Evolutionary conservation across 2,113 vertebrate species (phyloP).

Genomic region (Sceloporus tristichus): DNA sequence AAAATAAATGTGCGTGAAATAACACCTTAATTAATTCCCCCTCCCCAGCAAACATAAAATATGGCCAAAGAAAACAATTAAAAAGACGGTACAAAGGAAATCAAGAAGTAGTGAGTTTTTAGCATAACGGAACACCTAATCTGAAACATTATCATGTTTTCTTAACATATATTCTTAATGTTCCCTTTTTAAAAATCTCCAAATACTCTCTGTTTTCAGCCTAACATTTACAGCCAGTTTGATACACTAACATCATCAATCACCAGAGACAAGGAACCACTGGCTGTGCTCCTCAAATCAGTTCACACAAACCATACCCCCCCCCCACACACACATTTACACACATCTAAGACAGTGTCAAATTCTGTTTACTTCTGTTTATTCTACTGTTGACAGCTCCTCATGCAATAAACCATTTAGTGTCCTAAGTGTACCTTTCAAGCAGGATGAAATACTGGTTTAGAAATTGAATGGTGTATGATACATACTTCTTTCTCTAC

Average conservation of each 20-base stretch:
- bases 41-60: background rate
- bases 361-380: conserved; percentile 40
- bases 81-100: background rate
- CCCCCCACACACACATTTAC: conserved; percentile 24
- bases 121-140: conserved; percentile 62
- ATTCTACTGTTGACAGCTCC: conserved; percentile 16
- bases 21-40: background rate
- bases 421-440: conserved; percentile 39
- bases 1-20: background rate
- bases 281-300: conserved; percentile 56
- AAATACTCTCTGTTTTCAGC: conserved; percentile 69
- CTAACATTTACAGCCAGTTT: conserved; percentile 79
- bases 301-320: conserved; percentile 23
- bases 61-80: background rate
- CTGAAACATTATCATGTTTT: conserved; percentile 50
- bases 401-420: conserved; percentile 48
- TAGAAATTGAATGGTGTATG: background rate
- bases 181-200: conserved; percentile 32
- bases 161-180: conserved; percentile 53
- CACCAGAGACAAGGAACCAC: conserved; percentile 72
- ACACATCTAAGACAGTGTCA: conserved; percentile 46
- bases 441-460: conserved; percentile 42
- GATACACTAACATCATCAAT: conserved; percentile 82
- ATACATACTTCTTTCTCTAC: background rate
- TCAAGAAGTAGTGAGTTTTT: background rate